Conservation (phyloP, 2,113 vertebrate genomes). For the Callionymus lyra region DNA sequence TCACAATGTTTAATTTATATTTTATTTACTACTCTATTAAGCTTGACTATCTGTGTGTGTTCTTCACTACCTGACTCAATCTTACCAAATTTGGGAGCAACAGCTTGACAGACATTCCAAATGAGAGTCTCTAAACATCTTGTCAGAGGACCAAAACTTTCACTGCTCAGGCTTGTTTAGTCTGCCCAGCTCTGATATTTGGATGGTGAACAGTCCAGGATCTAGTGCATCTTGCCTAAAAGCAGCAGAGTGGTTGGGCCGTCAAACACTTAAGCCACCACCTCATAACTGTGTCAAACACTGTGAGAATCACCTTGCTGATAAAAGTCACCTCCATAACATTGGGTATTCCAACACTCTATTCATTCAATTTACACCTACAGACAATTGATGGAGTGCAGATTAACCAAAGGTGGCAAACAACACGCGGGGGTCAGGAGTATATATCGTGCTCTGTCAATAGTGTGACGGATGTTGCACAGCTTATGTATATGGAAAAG, state of each 20-base stretch:
- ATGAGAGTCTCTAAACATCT: slow-evolving; percentile 43
- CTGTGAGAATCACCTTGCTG: slow-evolving; percentile 29
- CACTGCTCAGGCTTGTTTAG: slow-evolving; percentile 55
- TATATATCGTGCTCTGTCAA: no score
- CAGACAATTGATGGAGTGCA: no score
- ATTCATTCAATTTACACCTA: no score
- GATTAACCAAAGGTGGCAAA: no score
- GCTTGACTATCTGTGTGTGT: slow-evolving; percentile 2
- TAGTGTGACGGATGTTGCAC: no score
- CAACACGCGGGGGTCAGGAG: no score
- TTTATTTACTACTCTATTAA: background rate
- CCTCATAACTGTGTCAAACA: slow-evolving; percentile 60
- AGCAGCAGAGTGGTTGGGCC: slow-evolving; percentile 37
- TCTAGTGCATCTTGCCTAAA: slow-evolving; percentile 44
- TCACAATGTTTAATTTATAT: no score
- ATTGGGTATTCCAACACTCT: slow-evolving; percentile 10
- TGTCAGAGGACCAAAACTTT: slow-evolving; percentile 48
- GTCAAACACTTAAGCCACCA: slow-evolving; percentile 51
- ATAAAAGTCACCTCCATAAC: slow-evolving; percentile 49
- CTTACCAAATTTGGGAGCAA: slow-evolving; percentile 60
- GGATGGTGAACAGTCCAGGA: slow-evolving; percentile 37
- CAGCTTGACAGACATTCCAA: slow-evolving; percentile 34
- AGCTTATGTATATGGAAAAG: no score
- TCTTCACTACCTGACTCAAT: slow-evolving; percentile 27
- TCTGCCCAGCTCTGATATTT: slow-evolving; percentile 53